A percentile compares a stretch with the other conserved stretches of the same genome.
These are phyloP conservation scores for Agapetus fuscipes DNA, from an alignment of 2,888 invertebrate genomes.

Conservation along the genomic window DNA sequence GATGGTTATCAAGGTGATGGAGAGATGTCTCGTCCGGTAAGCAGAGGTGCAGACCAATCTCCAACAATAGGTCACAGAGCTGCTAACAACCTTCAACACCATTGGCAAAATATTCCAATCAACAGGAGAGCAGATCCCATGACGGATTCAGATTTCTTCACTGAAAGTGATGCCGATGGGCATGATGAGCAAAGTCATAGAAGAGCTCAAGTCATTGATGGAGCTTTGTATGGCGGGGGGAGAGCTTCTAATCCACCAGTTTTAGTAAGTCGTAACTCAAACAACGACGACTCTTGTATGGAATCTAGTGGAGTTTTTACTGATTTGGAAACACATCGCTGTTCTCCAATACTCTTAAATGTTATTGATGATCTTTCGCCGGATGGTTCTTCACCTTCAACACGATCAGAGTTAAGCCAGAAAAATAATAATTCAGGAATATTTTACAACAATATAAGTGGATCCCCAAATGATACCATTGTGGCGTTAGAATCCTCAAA, in stretches of 20 bases:
- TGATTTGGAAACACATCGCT: conserved; percentile 62
- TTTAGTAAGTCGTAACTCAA: conserved; percentile 39
- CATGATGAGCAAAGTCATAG: conserved; percentile 63
- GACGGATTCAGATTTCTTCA: conserved; percentile 88
- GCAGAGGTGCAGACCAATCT: conserved; percentile 70
- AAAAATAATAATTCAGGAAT: conserved; percentile 30
- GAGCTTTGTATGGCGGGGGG: conserved; percentile 74
- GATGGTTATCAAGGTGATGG: conserved; percentile 93
- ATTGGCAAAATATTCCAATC: conserved; percentile 51
- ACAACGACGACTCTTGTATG: conserved; percentile 66
- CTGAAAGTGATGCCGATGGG: conserved; percentile 82
- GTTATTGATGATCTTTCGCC: conserved; percentile 63
- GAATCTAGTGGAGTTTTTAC: conserved; percentile 86
- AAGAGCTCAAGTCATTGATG: conserved; percentile 78
- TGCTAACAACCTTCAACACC: conserved; percentile 44
- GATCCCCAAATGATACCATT: conserved; percentile 14
- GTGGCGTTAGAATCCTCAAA: conserved; percentile 11
- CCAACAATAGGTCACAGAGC: conserved; percentile 47
- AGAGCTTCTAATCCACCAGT: conserved; percentile 46
- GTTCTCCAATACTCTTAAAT: conserved; percentile 41
- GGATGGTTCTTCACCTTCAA: conserved; percentile 49
- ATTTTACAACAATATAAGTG: conserved; percentile 15
- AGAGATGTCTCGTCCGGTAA: conserved; percentile 80
- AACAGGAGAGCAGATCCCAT: conserved; percentile 69
- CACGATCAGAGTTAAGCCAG: conserved; percentile 43